A percentile compares a stretch with the other conserved stretches of the same genome.
Conservation (phyloP, 2,797 vertebrate genomes). For the Malacoraja senta region DNA sequence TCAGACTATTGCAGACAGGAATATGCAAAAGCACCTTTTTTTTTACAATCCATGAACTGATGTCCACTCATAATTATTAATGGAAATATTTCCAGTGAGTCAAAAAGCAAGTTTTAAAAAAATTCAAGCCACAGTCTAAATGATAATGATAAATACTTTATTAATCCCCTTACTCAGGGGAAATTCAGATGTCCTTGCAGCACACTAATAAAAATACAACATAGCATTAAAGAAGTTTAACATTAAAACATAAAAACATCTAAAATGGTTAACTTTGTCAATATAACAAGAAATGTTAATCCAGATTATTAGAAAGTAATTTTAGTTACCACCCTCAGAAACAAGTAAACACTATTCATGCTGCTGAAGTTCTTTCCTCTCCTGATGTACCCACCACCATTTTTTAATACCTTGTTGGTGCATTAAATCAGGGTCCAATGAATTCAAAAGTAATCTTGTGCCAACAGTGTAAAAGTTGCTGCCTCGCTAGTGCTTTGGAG, state of each 20-base stretch:
- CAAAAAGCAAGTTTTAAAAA: neutral
- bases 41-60: neutral
- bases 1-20: neutral
- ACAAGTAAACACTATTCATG: neutral
- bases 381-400: neutral
- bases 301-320: neutral
- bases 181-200: no score
- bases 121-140: neutral
- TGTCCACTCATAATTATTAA: neutral
- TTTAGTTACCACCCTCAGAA: neutral
- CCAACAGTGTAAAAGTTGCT: neutral
- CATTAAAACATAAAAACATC: no score
- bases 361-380: neutral
- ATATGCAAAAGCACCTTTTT: neutral
- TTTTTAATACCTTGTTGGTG: neutral
- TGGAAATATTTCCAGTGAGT: neutral
- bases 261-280: neutral
- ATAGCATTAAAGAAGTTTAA: no score
- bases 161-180: no score
- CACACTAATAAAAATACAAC: no score
- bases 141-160: no score
- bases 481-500: neutral
- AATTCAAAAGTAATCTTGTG: neutral
- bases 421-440: neutral
- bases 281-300: neutral